These are phyloP conservation scores for Tachysurus fulvidraco DNA, from an alignment of 2,113 vertebrate species.

Conservation along the genomic window DNA sequence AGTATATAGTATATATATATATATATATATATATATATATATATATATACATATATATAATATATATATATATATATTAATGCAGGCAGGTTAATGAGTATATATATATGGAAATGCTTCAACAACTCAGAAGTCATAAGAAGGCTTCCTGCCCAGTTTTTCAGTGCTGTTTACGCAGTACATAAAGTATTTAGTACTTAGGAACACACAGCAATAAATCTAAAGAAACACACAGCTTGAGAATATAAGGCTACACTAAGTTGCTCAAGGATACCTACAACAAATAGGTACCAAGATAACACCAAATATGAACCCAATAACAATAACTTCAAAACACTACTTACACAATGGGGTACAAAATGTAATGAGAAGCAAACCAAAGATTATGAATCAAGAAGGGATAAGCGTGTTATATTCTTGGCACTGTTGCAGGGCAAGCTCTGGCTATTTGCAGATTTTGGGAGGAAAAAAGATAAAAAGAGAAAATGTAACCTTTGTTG, in stretches of 20 bases:
- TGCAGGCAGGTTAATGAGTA: too few species aligned
- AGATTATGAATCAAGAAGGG: neutral
- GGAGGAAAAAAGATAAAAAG: neutral
- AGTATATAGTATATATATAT: too few species aligned
- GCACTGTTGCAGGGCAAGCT: neutral
- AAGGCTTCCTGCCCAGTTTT: neutral
- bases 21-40: neutral
- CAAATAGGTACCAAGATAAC: neutral
- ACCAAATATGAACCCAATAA: neutral
- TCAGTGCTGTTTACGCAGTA: neutral
- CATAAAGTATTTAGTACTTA: neutral
- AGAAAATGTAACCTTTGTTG: neutral
- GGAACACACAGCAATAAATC: neutral
- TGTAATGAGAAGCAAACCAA: neutral
- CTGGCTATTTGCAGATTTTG: neutral
- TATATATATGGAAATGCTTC: neutral
- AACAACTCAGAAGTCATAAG: neutral
- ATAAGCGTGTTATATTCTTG: neutral
- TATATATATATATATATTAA: too few species aligned
- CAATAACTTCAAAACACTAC: neutral
- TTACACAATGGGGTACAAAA: neutral
- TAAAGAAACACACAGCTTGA: neutral
- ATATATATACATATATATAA: too few species aligned
- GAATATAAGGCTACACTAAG: neutral
- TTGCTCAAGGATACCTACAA: neutral